Conservation (phyloP, 2,113 vertebrate genomes). For the Prunella himalayana region DNA sequence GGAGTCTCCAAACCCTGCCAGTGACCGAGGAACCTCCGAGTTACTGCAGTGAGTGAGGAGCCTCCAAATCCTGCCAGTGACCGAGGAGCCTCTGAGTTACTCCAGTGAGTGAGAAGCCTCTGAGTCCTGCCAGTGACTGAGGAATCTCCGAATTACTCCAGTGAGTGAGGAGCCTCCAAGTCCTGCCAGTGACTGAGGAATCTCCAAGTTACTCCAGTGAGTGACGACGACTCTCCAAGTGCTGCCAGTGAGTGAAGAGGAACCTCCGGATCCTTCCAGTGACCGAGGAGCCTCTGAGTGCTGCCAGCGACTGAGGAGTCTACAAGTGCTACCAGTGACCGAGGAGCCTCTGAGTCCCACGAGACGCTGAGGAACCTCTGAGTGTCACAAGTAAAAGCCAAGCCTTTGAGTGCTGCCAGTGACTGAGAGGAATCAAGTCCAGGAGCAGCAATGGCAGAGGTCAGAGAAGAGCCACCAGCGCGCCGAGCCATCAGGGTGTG, state of each 20-base stretch:
- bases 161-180: background rate
- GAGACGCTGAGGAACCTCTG: rapidly evolving
- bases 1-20: too few species aligned
- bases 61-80: too few species aligned
- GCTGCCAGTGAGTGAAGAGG: background rate
- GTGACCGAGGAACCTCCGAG: background rate
- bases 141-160: background rate
- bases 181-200: background rate
- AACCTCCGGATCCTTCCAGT: background rate
- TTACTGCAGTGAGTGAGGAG: too few species aligned
- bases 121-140: background rate
- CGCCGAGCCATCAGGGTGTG: background rate
- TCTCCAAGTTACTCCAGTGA: too few species aligned
- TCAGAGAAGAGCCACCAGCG: rapidly evolving
- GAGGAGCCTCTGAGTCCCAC: background rate
- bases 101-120: background rate
- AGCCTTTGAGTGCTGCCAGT: background rate
- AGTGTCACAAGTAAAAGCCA: background rate
- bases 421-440: too few species aligned
- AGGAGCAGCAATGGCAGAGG: background rate
- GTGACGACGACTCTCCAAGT: too few species aligned
- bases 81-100: rapidly evolving
- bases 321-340: too few species aligned
- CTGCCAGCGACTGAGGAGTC: background rate
- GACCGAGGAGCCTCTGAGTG: background rate